Evolutionary conservation across 37 sponge, comb jelly and placozoan genomes (phyloP).

Genomic region (Theonella swinhoei): DNA sequence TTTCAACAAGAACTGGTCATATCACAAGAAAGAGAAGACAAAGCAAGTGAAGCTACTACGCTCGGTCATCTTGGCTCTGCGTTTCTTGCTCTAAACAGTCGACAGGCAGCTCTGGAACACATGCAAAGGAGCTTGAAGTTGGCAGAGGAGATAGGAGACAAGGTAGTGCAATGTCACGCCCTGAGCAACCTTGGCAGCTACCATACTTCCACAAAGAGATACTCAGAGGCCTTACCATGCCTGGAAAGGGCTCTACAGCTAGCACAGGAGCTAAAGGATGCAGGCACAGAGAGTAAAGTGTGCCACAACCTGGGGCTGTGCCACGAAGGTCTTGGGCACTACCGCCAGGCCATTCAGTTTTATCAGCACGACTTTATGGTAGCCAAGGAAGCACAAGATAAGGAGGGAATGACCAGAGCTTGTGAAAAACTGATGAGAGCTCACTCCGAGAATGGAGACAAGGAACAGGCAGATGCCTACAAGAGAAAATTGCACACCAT

Average conservation of each 20-base stretch:
- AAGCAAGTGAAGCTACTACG: constrained; percentile 68
- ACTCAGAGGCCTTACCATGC: constrained; percentile 55
- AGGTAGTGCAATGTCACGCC: constrained; percentile 66
- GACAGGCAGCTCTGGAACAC: constrained; percentile 70
- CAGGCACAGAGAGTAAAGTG: constrained; percentile 62
- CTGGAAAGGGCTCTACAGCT: constrained; percentile 64
- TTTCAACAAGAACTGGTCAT: constrained; percentile 73
- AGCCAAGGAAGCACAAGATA: constrained; percentile 85
- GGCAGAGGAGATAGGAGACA: constrained; percentile 70
- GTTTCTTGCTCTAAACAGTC: constrained; percentile 74
- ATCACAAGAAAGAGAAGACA: constrained; percentile 61
- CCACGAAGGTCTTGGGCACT: constrained; percentile 81
- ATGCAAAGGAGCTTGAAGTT: constrained; percentile 65
- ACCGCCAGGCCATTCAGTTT: constrained; percentile 82
- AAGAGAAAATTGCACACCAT: constrained; percentile 68
- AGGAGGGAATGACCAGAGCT: constrained; percentile 82
- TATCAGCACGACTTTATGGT: constrained; percentile 84
- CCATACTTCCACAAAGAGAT: constrained; percentile 56
- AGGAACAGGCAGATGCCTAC: constrained; percentile 82
- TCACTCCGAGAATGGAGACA: constrained; percentile 74
- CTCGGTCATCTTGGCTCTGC: constrained; percentile 89
- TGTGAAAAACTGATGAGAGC: constrained; percentile 81
- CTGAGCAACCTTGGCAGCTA: constrained; percentile 85
- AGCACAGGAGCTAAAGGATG: constrained; percentile 73
- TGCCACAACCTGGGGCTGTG: constrained; percentile 85